Evolutionary conservation across 1,140 invertebrate genomes (phyloP), one percentile per base, ranked within the genome.

Genomic region (Oryzaephilus surinamensis): DNA sequence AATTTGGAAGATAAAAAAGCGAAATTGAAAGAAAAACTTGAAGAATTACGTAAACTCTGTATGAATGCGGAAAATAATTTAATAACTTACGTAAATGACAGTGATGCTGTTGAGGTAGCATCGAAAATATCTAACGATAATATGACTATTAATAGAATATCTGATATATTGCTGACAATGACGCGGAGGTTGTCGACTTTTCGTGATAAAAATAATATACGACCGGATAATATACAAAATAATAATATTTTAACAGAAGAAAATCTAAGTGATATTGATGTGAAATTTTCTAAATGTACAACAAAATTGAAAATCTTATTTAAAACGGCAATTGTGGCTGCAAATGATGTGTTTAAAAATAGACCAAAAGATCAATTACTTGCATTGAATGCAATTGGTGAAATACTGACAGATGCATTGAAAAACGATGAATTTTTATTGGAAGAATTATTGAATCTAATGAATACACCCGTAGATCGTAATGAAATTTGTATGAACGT

Each of bases 321-420:
- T 17, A 62, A 61, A 41, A 55, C 52, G 5, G 51, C 57, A 6
- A 36, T 58, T 17, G 56, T 55, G 4, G 55, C 53, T 12, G 60
- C 60, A 3, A 58, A 60, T 31, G 56, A 60, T 24, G 56, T 60
- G 5, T 61, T 57, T 33, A 61, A 61, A 44, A 54, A 51, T 13
- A 38, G 58, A 18, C 60, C 60, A 2, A 54, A 56, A 38, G 60
- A 62, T 32, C 57, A 61, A 30, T 21, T 52, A 6, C 41, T 60
- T 6, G 59, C 56, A 14, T 24, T 61, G 6, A 36, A 55, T 14
- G 47, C 51, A 2, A 41, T 61, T 4, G 52, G 53, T 3, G 50
- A 51, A 6, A 51, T 61, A 10, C 20, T 60, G 14, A 32, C 32
- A 10, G 50, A 58, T 23, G 32, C 38, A 8, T 29, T 57, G 11